Percentiles rank a stretch among this genome's conserved stretches.
phyloP scores from a whole-genome alignment of 2,888 invertebrate species.

The Sesia bembeciformis region DNA sequence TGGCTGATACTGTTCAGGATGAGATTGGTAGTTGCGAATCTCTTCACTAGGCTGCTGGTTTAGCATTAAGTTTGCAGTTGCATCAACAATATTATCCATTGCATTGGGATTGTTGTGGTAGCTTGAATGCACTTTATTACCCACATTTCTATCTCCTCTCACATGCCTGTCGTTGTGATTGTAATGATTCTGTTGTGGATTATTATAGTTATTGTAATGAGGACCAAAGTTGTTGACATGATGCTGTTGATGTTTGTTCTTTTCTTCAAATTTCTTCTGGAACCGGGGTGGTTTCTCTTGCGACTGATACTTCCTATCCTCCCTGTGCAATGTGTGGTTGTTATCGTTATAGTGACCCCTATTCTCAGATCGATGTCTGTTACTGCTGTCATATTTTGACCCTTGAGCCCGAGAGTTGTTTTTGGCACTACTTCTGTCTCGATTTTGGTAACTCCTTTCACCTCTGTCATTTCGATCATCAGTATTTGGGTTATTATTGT shows the following conservation, averaged over 20 bases:
- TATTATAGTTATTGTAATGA: constrained; percentile 39
- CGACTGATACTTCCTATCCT: constrained; percentile 53
- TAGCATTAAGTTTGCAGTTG: constrained; percentile 45
- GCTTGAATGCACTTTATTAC: constrained; percentile 31
- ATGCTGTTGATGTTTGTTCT: constrained; percentile 54
- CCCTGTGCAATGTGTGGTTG: constrained; percentile 41
- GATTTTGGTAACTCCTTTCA: constrained; percentile 23
- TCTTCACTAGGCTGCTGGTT: constrained; percentile 30
- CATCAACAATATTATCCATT: constrained; percentile 51
- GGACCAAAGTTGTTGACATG: constrained; percentile 19
- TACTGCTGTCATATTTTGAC: constrained; percentile 41
- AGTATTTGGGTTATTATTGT: constrained; percentile 20
- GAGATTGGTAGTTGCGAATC: constrained; percentile 31
- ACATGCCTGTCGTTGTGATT: constrained; percentile 36
- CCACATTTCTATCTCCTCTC: constrained; percentile 31
- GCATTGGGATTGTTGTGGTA: constrained; percentile 32
- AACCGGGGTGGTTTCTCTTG: constrained; percentile 77
- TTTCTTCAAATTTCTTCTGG: constrained; percentile 71
- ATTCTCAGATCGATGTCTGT: constrained; percentile 40
- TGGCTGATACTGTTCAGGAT: constrained; percentile 27
- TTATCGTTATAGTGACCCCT: constrained; percentile 52
- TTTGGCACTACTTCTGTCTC: constrained; percentile 48
- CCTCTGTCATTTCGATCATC: constrained; percentile 49
- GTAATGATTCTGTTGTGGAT: constrained; percentile 32
- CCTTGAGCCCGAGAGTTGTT: constrained; percentile 42